Conservation (phyloP, 1,140 invertebrate genomes). For the Myzus persicae region DNA sequence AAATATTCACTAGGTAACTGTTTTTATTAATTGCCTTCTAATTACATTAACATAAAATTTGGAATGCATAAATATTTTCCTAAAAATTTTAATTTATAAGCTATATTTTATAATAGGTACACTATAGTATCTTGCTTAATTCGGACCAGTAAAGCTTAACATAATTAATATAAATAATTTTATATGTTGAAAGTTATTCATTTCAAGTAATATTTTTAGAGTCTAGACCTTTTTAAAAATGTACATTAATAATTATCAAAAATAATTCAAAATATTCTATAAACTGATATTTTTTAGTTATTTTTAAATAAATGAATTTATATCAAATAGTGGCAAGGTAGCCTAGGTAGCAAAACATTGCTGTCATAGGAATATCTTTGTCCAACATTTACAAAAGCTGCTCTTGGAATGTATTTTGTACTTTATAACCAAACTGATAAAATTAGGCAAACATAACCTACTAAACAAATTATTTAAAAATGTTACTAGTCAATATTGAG, state of each 20-base stretch:
- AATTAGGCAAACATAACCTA: not conserved
- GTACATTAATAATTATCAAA: not conserved
- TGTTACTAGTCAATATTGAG: not conserved
- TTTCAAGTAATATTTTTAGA: not conserved
- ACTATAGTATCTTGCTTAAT: too few species aligned
- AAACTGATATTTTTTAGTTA: not conserved
- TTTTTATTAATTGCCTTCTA: too few species aligned
- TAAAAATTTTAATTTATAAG: too few species aligned
- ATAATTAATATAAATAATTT: not conserved
- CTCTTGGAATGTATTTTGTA: not conserved
- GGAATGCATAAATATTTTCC: not conserved
- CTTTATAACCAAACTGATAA: not conserved
- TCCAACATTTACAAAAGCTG: not conserved
- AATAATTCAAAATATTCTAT: not conserved
- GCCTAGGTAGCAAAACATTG: too few species aligned
- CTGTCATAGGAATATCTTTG: not conserved
- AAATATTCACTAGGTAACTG: too few species aligned
- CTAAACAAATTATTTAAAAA: too few species aligned
- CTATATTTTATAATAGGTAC: not conserved
- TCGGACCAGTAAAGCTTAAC: not conserved
- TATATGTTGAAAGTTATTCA: not conserved
- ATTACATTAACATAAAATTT: not conserved
- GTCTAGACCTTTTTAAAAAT: too few species aligned
- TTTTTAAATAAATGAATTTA: not conserved
- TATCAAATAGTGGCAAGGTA: not conserved